A percentile compares a stretch with the other conserved stretches of the same genome.
Conservation (phyloP, 2,113 vertebrate species). For the Hemichromis elongatus region DNA sequence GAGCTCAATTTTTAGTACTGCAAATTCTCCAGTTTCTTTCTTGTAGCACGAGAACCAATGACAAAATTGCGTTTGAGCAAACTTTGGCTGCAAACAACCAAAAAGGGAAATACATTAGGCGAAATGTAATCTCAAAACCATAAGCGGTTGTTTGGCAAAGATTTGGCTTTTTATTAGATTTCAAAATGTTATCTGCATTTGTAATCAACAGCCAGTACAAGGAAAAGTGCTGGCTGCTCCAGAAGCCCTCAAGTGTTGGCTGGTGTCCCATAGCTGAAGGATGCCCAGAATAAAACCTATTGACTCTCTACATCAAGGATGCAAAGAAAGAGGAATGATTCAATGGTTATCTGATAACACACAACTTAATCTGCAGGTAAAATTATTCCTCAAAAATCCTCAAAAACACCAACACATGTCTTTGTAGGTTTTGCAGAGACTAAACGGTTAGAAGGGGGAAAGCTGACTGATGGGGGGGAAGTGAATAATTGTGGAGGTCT, state of each 20-base stretch:
- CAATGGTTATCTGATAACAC: not conserved
- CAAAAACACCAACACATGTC: not conserved
- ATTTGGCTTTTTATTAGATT: not conserved
- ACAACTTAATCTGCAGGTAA: not conserved
- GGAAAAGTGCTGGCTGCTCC: not conserved
- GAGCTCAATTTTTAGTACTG: not conserved
- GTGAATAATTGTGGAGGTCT: constrained; percentile 37
- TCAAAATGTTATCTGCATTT: not conserved
- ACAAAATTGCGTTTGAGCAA: accelerated
- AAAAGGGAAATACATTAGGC: not conserved
- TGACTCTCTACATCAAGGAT: not conserved
- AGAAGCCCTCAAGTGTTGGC: not conserved
- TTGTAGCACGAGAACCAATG: not conserved
- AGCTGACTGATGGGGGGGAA: not conserved
- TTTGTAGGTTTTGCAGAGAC: not conserved
- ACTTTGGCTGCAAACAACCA: not conserved
- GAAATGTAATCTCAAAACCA: not conserved
- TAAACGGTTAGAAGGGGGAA: not conserved
- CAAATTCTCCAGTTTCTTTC: not conserved
- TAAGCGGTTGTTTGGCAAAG: not conserved
- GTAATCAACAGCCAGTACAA: not conserved
- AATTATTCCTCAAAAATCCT: not conserved
- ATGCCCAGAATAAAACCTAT: not conserved
- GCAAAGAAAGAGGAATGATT: not conserved
- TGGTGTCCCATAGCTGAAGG: not conserved